phyloP scores from a whole-genome alignment of 2,113 vertebrate genomes.

The Rhea americana region DNA sequence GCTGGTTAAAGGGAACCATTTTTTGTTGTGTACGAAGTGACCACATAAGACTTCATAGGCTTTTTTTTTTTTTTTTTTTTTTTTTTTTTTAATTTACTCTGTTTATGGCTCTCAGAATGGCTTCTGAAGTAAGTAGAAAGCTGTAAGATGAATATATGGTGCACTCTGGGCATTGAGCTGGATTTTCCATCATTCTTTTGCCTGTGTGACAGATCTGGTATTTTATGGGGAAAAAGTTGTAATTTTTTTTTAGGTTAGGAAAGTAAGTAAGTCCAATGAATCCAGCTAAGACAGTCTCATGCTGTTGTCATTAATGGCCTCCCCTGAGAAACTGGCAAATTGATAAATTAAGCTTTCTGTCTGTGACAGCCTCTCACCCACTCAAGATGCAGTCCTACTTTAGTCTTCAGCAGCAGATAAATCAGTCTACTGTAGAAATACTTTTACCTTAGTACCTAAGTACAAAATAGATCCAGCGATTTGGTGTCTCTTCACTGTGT shows the following conservation, averaged over 20 bases:
- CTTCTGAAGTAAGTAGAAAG: neutral
- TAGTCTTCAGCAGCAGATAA: conserved; percentile 31
- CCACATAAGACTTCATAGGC: neutral
- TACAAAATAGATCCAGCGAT: neutral
- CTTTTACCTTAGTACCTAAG: conserved; percentile 13
- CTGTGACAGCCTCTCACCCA: conserved; percentile 47
- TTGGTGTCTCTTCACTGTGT: neutral
- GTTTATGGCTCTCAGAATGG: neutral
- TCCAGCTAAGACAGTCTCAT: conserved; percentile 36
- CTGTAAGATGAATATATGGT: neutral
- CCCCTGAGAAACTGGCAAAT: conserved; percentile 57
- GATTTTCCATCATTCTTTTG: neutral
- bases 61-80: neutral
- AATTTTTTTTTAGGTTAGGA: conserved; percentile 23
- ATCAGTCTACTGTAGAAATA: conserved; percentile 42
- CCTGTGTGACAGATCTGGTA: neutral
- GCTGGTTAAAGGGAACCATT: neutral
- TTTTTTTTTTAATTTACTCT: neutral
- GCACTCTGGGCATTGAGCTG: neutral
- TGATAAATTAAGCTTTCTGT: conserved; percentile 61
- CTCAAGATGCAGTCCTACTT: conserved; percentile 13
- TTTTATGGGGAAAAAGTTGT: conserved; percentile 9
- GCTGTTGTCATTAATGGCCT: conserved; percentile 60
- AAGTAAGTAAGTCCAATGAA: conserved; percentile 36
- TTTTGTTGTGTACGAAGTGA: neutral